These are phyloP conservation scores for Dasyornis broadbenti DNA, from an alignment of 2,113 vertebrate species.

Conservation along the genomic window DNA sequence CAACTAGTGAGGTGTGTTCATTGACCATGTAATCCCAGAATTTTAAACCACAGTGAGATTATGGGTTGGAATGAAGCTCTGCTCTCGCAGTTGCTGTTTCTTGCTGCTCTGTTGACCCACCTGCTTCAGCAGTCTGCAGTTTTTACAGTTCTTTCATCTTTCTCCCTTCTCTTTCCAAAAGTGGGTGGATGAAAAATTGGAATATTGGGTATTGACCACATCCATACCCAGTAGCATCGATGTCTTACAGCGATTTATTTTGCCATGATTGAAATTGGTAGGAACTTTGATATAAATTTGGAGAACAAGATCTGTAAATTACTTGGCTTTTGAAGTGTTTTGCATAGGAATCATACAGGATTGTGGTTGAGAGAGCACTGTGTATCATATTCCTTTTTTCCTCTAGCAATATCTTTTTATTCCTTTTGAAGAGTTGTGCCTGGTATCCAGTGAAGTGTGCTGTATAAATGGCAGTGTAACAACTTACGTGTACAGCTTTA, in stretches of 20 bases:
- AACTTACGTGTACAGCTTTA: background rate
- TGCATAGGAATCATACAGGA: background rate
- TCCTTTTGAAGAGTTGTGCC: slow-evolving; percentile 37
- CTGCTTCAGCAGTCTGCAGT: background rate
- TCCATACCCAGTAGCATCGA: background rate
- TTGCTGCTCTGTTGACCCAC: background rate
- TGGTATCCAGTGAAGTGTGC: background rate
- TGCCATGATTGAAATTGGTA: background rate
- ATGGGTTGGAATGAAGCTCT: background rate
- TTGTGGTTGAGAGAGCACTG: background rate
- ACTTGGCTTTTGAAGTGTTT: slow-evolving; percentile 37
- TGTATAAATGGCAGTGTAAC: background rate
- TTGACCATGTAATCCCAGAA: background rate
- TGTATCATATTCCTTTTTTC: background rate
- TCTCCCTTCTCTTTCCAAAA: background rate
- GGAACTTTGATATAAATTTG: background rate
- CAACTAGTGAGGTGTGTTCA: background rate
- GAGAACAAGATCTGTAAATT: slow-evolving; percentile 3
- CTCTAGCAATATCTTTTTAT: background rate
- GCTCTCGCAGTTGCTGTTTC: background rate
- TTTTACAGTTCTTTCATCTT: background rate
- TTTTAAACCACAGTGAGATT: background rate
- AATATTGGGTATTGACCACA: background rate
- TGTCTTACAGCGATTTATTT: background rate
- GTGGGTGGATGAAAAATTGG: background rate